Base-by-base conservation (phyloP, 2,797 vertebrate genomes). In the Crax fasciolata region DNA sequence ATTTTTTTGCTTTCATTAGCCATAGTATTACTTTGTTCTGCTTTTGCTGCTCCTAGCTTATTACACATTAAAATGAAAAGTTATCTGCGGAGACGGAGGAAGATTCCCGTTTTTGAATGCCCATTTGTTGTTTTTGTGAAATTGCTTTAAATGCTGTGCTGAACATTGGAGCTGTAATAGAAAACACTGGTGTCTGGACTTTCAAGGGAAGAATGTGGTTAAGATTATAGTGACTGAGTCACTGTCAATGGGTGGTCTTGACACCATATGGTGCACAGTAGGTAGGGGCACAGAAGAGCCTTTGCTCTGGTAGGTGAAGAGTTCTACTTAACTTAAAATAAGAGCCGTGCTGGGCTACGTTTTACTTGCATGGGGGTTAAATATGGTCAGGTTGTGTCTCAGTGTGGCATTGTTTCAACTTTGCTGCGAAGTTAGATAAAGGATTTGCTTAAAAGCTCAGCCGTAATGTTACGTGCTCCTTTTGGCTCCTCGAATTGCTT, bases 171-270 rank as follows among this genome's bases (percentile, higher is more conserved):
- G 68, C 77, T 86, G 72, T 92, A 94, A 93, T 83, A 67, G 87
- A 78, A 96, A 95, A 87, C 89, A 82, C 6, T 72, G 58, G 67
- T 39, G 91, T 90, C 67, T 96, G 84, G 80, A 77, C 80, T 77
- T 92, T 23, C 68, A 88, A 68, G 94, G 89, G 80, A 84, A 80
- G 80, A 96, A 90, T 93, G 89, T 93, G 94, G 94, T 94, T 93
- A 77, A 71, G 77, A 91, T 94, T 94, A 77, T 63, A 94, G 87
- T 0, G 17, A 74, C 84, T 81, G 89, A 94, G 66, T 90, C 84
- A 85, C 72, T 93, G 81, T 87, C 87, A 75, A 8, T 95, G 91
- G 90, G 94, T 94, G 96, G 90, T 95, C 87, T 49, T 51, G 61
- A 73, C 67, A 38, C 87, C 87, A 85, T 93, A 58, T 87, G 88